Base-by-base conservation (phyloP, 2,797 vertebrate species). In the Lycodopsis pacificus region DNA sequence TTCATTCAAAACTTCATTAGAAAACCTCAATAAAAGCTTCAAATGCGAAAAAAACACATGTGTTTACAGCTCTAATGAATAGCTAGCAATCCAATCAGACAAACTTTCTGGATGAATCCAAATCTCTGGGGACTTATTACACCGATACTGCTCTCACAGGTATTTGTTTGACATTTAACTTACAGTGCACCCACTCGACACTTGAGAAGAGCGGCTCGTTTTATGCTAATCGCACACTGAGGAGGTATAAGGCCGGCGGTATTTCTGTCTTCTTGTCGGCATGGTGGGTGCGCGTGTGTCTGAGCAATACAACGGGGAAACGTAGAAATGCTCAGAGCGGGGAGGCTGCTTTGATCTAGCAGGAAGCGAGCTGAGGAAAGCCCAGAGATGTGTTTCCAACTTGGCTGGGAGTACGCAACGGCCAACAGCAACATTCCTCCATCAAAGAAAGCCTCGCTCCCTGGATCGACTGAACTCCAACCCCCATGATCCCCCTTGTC, bases 401-500 rank as follows among this genome's bases (percentile, higher is more conserved):
- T 73, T 73, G 84, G 71, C 73, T 73, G 51, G 17, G 80, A 83
- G 82, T 54, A 53, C 40, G 42, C 76, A 34, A 62, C 61, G 32
- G 83, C 89, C 87, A 92, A 91, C 86, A 81, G 84, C 61, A 83
- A 84, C 82, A 90, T 88, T 89, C 84, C 82, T 73, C 74, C 85
- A 91, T 93, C 89, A 94, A 92, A 92, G 88, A 80, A 61, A 63
- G 75, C 56, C 80, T 71, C 71, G 15, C 57, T 84, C 76, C 75
- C 75, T 86, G 88, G 82, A 86, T 73, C 59, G 22, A 85, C 79
- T 91, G 90, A 93, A 91, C 91, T 90, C 80, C 90, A 91, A 88
- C 90, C 90, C 88, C 89, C 89, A 85, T 83, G 86, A 87, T 91
- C 85, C 88, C 83, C 79, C 77, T 86, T 90, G 90, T 89, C 89